phyloP scores from a whole-genome alignment of 2,113 vertebrate species.

The Sterna hirundo region DNA sequence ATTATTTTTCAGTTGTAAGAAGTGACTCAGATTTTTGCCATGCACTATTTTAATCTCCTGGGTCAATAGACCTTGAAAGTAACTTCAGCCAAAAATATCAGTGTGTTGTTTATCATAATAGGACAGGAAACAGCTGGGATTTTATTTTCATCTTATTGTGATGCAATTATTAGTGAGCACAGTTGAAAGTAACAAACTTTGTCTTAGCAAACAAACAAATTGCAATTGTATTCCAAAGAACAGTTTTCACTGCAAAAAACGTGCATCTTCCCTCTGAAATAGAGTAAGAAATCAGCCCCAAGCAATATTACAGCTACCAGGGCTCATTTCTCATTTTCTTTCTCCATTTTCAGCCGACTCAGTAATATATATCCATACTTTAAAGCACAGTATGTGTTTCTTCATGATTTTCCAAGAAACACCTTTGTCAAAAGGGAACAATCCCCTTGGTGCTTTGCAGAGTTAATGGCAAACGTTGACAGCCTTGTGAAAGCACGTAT shows the following conservation, averaged over 20 bases:
- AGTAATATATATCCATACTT: neutral
- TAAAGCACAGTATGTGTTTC: neutral
- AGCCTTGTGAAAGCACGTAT: neutral
- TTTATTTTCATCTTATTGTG: constrained; percentile 44
- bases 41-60: constrained; percentile 5
- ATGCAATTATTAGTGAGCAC: constrained; percentile 9
- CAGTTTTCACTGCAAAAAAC: neutral
- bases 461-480: neutral
- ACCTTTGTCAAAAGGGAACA: neutral
- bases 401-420: constrained; percentile 6
- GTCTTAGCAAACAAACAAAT: neutral
- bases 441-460: constrained; percentile 35
- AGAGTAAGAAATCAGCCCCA: neutral
- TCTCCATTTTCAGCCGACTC: neutral
- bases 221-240: neutral
- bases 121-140: constrained; percentile 51
- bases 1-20: neutral
- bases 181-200: neutral
- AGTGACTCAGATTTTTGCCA: neutral
- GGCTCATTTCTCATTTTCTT: neutral
- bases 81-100: neutral
- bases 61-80: constrained; percentile 14
- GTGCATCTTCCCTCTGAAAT: neutral
- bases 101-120: neutral
- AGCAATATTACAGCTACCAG: neutral